Evolutionary conservation across 2,113 vertebrate species (phyloP).

Genomic region (Lasiurus borealis): DNA sequence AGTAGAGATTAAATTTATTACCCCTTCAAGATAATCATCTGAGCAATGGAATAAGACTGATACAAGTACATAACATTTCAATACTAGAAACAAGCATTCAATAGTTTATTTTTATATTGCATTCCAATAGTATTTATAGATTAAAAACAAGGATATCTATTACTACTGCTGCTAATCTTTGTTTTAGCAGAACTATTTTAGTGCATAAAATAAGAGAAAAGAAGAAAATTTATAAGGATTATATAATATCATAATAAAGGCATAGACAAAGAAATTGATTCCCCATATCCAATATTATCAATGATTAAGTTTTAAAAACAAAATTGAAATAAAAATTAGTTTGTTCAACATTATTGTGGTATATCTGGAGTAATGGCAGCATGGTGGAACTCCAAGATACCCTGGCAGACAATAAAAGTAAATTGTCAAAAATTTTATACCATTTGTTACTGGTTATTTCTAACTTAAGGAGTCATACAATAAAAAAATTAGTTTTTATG

Average conservation of each 20-base stretch:
- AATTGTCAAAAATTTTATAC: neutral
- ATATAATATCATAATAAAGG: neutral
- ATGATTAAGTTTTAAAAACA: neutral
- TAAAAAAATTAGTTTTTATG: no score
- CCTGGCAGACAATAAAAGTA: conserved; percentile 34
- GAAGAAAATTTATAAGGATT: neutral
- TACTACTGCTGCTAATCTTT: neutral
- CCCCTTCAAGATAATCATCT: neutral
- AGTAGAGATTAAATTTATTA: conserved; percentile 26
- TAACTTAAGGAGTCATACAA: neutral
- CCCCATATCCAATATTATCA: neutral
- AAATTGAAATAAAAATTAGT: neutral
- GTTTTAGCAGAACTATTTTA: neutral
- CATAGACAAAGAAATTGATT: neutral
- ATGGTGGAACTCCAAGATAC: conserved; percentile 69
- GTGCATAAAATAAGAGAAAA: neutral
- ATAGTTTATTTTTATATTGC: neutral
- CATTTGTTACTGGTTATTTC: neutral
- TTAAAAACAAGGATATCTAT: neutral
- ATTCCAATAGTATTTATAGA: neutral
- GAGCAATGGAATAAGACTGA: neutral
- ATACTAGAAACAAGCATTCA: neutral
- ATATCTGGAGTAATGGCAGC: neutral
- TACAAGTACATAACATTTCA: neutral
- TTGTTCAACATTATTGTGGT: neutral